Evolutionary conservation across 2,888 invertebrate genomes (phyloP).

Genomic region (Pachydiplax longipennis): DNA sequence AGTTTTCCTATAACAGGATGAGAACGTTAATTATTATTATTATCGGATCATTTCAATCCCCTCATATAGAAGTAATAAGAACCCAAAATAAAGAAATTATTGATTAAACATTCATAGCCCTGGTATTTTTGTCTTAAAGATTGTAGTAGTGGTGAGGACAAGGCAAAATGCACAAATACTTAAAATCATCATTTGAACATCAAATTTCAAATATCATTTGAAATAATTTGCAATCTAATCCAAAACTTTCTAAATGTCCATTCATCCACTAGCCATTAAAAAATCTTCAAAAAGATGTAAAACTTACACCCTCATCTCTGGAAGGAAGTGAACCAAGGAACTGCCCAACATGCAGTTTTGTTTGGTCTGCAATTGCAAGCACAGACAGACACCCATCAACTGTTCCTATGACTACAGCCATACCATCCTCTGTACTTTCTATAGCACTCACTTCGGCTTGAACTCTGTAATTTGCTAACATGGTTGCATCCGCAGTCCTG

Average conservation of each 20-base stretch:
- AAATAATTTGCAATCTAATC: not conserved
- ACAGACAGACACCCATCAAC: slow-evolving; percentile 94
- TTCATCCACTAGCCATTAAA: too few species aligned
- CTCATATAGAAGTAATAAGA: too few species aligned
- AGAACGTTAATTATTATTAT: too few species aligned
- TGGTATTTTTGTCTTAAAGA: too few species aligned
- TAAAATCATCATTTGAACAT: too few species aligned
- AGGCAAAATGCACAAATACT: not conserved
- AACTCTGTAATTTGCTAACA: slow-evolving; percentile 91
- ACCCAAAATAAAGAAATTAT: too few species aligned
- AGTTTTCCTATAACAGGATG: too few species aligned
- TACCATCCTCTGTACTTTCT: slow-evolving; percentile 84
- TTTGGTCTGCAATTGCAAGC: slow-evolving; percentile 79
- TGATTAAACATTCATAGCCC: too few species aligned
- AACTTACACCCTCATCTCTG: slow-evolving; percentile 69
- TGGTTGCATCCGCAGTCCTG: slow-evolving; percentile 85
- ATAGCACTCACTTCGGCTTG: slow-evolving; percentile 89
- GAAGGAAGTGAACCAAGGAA: slow-evolving; percentile 74
- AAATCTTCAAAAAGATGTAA: not conserved
- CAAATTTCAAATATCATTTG: not conserved
- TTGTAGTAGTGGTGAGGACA: not conserved
- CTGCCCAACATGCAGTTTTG: slow-evolving; percentile 69
- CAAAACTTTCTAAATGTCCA: too few species aligned
- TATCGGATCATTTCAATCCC: too few species aligned
- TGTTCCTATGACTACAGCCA: slow-evolving; percentile 84